Percentiles rank a stretch among this genome's conserved stretches.
Evolutionary conservation across 2,797 vertebrate genomes (phyloP).

Genomic region (Gambelia wislizenii): DNA sequence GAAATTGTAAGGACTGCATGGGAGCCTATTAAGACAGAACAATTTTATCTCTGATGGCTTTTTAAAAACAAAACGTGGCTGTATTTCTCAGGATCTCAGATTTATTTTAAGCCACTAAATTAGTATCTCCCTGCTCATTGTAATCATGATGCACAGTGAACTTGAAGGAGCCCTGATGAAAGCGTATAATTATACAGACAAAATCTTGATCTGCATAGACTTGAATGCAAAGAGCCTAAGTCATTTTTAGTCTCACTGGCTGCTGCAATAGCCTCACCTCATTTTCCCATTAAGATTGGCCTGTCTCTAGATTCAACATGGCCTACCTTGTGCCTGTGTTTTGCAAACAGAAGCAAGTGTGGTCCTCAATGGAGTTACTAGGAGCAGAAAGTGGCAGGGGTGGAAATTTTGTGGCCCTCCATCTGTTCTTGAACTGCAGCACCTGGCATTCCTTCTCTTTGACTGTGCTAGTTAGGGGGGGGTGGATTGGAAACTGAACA

Average conservation of each 20-base stretch:
- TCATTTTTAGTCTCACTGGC: neutral
- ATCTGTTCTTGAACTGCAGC: too few species aligned
- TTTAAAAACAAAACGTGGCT: slow-evolving; percentile 20
- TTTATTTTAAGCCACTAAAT: slow-evolving; percentile 39
- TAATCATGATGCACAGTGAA: slow-evolving; percentile 22
- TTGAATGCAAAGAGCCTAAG: slow-evolving; percentile 22
- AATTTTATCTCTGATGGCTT: slow-evolving; percentile 46
- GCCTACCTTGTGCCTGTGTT: neutral
- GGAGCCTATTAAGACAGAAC: slow-evolving; percentile 42
- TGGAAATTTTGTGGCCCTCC: too few species aligned
- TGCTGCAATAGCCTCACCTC: neutral
- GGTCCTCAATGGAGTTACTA: too few species aligned
- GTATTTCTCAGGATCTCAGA: neutral
- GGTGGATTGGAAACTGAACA: too few species aligned
- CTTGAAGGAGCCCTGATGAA: slow-evolving; percentile 36
- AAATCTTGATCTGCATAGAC: slow-evolving; percentile 7
- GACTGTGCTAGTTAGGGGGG: too few species aligned
- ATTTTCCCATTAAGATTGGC: neutral
- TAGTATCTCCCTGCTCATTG: slow-evolving; percentile 24
- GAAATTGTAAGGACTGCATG: slow-evolving; percentile 51
- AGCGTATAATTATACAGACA: slow-evolving; percentile 25
- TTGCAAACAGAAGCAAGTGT: neutral
- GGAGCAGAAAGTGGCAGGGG: neutral
- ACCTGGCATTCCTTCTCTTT: too few species aligned
- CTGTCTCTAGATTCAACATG: neutral